A percentile compares a stretch with the other conserved stretches of the same genome.
phyloP scores from a whole-genome alignment of 2,888 invertebrate species.

The Hartigia nigra region DNA sequence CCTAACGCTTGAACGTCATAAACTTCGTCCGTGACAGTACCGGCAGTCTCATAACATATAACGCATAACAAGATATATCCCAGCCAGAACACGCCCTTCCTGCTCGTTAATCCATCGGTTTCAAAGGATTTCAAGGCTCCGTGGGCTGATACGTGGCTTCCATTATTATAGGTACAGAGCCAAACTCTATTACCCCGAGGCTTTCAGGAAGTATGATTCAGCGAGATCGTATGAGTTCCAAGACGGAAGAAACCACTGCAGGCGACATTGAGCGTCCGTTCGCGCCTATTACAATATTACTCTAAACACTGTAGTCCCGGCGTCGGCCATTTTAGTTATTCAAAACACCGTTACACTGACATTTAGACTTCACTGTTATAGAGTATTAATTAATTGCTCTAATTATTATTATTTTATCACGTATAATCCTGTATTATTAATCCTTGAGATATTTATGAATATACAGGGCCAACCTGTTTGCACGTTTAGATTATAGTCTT shows the following conservation, averaged over 20 bases:
- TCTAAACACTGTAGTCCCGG: not conserved
- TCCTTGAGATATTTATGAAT: not conserved
- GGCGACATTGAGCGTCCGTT: not conserved
- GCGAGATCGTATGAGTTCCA: not conserved
- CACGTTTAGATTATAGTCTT: not conserved
- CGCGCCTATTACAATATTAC: not conserved
- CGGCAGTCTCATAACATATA: not conserved
- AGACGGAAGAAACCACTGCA: not conserved
- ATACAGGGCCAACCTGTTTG: not conserved
- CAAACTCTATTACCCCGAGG: not conserved
- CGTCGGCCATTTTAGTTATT: not conserved
- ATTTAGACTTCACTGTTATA: not conserved
- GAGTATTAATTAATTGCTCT: not conserved
- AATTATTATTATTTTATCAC: not conserved
- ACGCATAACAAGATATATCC: not conserved
- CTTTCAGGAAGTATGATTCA: not conserved
- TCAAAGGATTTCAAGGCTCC: not conserved
- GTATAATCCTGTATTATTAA: not conserved
- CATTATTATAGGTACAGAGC: not conserved
- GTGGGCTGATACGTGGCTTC: not conserved
- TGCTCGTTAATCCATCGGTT: not conserved
- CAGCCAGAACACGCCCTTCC: not conserved
- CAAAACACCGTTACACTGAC: not conserved
- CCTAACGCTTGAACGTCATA: not conserved
- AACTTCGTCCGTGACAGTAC: not conserved